Conservation (phyloP, 2,113 vertebrate genomes). For the Perca flavescens region DNA sequence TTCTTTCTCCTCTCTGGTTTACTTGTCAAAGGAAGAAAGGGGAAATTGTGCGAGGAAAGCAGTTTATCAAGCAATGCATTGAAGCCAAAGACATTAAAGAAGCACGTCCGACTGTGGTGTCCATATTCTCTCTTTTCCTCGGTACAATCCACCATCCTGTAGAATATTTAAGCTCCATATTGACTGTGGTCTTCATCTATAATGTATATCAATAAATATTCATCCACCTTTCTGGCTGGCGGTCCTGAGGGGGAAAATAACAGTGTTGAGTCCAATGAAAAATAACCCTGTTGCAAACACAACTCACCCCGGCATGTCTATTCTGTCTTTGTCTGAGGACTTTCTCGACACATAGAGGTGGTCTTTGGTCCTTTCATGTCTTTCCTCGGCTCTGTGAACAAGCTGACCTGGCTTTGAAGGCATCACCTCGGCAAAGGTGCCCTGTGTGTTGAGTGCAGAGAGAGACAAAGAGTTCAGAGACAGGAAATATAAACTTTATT, state of each 20-base stretch:
- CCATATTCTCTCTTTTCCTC: neutral
- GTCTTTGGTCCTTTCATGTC: neutral
- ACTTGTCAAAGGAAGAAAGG: constrained; percentile 1
- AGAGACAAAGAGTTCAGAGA: neutral
- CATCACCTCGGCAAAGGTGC: neutral
- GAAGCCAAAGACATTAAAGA: constrained; percentile 23
- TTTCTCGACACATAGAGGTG: neutral
- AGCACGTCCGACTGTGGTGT: neutral
- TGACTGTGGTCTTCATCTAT: constrained; percentile 46
- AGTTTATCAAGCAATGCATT: neutral
- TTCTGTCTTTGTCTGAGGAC: constrained; percentile 11
- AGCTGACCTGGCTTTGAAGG: neutral
- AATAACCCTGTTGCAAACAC: constrained; percentile 6
- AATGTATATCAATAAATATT: constrained; percentile 64
- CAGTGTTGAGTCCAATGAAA: constrained; percentile 13
- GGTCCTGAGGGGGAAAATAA: neutral
- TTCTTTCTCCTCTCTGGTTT: constrained; percentile 25
- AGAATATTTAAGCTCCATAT: constrained; percentile 28
- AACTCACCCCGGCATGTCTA: neutral
- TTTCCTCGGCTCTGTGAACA: neutral
- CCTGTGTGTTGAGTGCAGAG: neutral
- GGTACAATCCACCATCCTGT: neutral
- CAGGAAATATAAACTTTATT: neutral
- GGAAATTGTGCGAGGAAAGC: constrained; percentile 13
- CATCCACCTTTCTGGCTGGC: neutral